Evolutionary conservation across 2,797 vertebrate species (phyloP).

Genomic region (Apodemus agrarius): DNA sequence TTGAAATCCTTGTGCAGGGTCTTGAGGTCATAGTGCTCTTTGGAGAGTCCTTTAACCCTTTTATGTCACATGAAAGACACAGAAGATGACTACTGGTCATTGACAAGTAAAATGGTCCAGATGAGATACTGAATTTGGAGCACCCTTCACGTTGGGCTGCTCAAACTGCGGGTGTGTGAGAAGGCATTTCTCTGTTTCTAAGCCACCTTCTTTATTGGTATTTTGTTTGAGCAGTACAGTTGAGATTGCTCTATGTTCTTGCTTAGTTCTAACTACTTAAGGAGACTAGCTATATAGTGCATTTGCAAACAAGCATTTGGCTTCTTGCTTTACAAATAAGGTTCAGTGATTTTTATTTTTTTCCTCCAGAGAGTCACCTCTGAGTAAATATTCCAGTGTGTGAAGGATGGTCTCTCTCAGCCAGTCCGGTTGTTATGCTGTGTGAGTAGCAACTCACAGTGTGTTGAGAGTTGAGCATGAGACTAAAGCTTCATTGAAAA

Average conservation of each 20-base stretch:
- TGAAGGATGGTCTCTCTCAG: background rate
- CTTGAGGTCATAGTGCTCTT: background rate
- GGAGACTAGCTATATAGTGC: background rate
- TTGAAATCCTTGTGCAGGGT: background rate
- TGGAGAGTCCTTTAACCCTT: background rate
- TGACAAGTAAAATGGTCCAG: too few relatives aligned
- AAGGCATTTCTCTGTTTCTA: background rate
- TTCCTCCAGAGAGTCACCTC: background rate
- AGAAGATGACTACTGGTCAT: background rate
- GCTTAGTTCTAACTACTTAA: background rate
- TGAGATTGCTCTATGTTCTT: background rate
- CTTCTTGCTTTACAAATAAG: background rate
- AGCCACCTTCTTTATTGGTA: background rate
- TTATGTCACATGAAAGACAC: background rate
- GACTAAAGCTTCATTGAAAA: slow-evolving; percentile 50
- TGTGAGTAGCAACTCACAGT: background rate
- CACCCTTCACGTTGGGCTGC: background rate
- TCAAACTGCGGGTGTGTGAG: background rate
- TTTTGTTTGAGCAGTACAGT: background rate
- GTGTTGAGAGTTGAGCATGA: rapidly evolving
- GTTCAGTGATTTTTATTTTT: background rate
- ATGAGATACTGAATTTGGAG: background rate
- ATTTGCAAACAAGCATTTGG: background rate
- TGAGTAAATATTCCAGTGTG: background rate
- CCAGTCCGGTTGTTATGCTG: background rate